These are phyloP conservation scores for Torymus auratus DNA, from an alignment of 2,888 invertebrate species.

Conservation along the genomic window DNA sequence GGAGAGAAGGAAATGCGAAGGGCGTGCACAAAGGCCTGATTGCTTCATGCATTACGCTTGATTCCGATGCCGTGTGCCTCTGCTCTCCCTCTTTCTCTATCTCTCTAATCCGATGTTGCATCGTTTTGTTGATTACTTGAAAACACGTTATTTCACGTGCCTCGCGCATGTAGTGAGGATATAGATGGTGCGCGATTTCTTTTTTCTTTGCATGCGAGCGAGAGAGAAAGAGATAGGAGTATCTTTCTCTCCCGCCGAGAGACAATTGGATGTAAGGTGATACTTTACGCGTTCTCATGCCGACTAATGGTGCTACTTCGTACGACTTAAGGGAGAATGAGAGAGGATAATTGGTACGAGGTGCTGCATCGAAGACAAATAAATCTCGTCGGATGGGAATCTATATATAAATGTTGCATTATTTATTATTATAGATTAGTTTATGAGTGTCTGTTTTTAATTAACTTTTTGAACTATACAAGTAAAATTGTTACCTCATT, in stretches of 20 bases:
- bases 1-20: slow-evolving; percentile 49
- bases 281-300: too few relatives aligned
- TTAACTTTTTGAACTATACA: too few relatives aligned
- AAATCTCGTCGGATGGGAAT: too few relatives aligned
- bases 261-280: not conserved
- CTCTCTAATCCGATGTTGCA: slow-evolving; percentile 17
- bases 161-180: not conserved
- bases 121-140: slow-evolving; percentile 49
- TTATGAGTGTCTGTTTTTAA: too few relatives aligned
- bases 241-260: not conserved
- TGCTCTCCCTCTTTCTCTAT: too few relatives aligned
- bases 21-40: slow-evolving; percentile 49
- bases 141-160: slow-evolving; percentile 42
- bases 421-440: too few relatives aligned
- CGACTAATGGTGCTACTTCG: too few relatives aligned
- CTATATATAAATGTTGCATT: too few relatives aligned
- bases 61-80: slow-evolving; percentile 14
- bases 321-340: too few relatives aligned
- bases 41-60: slow-evolving; percentile 39
- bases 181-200: not conserved
- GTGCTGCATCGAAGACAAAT: too few relatives aligned
- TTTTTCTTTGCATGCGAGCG: not conserved
- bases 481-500: too few relatives aligned
- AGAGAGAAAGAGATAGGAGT: not conserved
- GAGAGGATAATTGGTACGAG: too few relatives aligned